Evolutionary conservation across 2,888 invertebrate species (phyloP), one percentile per base, ranked within the genome.

Genomic region (Plagodis dolabraria): DNA sequence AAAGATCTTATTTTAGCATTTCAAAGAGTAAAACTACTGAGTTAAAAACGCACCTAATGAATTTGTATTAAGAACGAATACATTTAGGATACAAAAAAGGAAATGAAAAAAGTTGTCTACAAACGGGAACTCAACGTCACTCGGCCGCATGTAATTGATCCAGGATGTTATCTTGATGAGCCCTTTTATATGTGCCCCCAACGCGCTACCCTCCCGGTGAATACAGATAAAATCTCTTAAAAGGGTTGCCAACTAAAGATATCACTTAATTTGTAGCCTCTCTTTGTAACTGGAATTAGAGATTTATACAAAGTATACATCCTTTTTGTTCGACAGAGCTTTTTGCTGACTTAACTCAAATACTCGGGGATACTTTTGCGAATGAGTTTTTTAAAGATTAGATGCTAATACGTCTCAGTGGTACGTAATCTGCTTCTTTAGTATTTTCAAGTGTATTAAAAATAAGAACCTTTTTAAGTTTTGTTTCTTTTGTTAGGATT

Each of bases 211-310:
- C 90, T 87, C 87, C 82, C 79, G 80, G 68, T 83, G 79, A 81
- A 86, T 76, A 75, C 79, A 83, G 92, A 92, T 92, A 89, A 85
- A 77, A 90, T 92, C 91, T 89, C 81, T 82, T 85, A 89, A 91
- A 92, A 92, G 91, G 92, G 92, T 89, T 92, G 89, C 87, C 88
- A 87, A 85, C 86, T 89, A 87, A 88, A 89, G 89, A 91, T 91
- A 91, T 87, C 87, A 89, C 89, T 91, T 92, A 92, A 92, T 92
- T 92, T 92, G 92, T 92, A 89, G 86, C 86, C 82, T 85, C 85
- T 89, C 89, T 87, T 89, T 89, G 87, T 91, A 83, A 83, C 82
- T 76, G 79, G 85, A 80, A 85, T 86, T 86, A 83, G 84, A 80
- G 83, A 79, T 78, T 83, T 81, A 79, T 80, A 82, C 81, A 81